A percentile compares a stretch with the other conserved stretches of the same genome.
phyloP scores from a whole-genome alignment of 2,797 vertebrate genomes.

The Cossypha polioptera region DNA sequence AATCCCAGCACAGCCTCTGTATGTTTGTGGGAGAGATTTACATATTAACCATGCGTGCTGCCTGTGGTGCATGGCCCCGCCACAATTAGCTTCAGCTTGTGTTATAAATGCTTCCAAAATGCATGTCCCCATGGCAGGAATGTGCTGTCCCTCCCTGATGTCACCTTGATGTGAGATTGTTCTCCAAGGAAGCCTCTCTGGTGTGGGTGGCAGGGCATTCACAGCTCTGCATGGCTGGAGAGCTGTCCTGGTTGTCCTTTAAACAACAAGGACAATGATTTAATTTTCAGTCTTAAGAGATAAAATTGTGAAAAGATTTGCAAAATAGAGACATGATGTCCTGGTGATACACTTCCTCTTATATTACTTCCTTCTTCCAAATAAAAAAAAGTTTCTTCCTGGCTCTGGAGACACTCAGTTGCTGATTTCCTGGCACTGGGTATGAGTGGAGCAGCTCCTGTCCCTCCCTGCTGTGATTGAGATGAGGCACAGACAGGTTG shows the following conservation, averaged over 20 bases:
- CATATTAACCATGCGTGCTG: accelerated
- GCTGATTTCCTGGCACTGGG: background rate
- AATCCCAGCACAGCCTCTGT: background rate
- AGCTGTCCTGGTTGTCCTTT: background rate
- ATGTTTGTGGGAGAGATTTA: slow-evolving; percentile 29
- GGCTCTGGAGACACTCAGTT: background rate
- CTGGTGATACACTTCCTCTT: background rate
- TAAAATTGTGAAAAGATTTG: background rate
- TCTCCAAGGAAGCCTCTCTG: background rate
- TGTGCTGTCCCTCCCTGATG: background rate
- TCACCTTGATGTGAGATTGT: background rate
- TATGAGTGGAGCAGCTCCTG: background rate
- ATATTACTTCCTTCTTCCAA: background rate
- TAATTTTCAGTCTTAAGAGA: background rate
- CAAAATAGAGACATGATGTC: background rate
- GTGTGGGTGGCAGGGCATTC: background rate
- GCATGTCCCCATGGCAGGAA: background rate
- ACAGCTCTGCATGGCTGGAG: background rate
- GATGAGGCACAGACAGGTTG: accelerated
- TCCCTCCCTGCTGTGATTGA: background rate
- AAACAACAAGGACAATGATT: background rate
- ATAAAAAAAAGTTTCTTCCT: background rate
- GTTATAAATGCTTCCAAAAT: background rate
- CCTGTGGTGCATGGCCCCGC: accelerated
- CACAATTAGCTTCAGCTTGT: background rate